phyloP scores from a whole-genome alignment of 2,797 vertebrate genomes.

The Peromyscus melanophrys region DNA sequence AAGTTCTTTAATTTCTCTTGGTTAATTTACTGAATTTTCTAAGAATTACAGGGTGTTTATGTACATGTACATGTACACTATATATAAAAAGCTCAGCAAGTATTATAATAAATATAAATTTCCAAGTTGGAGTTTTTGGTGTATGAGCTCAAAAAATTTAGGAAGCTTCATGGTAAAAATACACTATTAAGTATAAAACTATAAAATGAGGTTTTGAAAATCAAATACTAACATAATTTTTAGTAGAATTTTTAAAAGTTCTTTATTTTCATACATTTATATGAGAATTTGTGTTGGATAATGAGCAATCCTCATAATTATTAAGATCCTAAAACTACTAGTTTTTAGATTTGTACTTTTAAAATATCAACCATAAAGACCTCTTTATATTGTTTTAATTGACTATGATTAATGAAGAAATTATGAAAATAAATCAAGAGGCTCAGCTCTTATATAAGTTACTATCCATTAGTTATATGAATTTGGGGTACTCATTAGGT shows the following conservation, averaged over 20 bases:
- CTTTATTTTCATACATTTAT: background rate
- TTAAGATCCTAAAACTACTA: background rate
- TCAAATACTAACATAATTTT: constrained; percentile 39
- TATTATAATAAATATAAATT: background rate
- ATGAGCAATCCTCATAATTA: constrained; percentile 26
- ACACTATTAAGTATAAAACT: constrained; percentile 23
- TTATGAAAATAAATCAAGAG: constrained; percentile 39
- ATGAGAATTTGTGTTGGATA: background rate
- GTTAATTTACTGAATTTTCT: constrained; percentile 40
- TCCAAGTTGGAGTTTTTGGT: background rate
- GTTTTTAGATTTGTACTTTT: background rate
- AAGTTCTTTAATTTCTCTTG: constrained; percentile 28
- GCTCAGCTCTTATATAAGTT: constrained; percentile 2
- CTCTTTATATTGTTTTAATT: background rate
- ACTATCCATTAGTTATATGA: background rate
- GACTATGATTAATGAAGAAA: constrained; percentile 46
- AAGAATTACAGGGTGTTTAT: background rate
- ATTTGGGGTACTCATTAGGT: background rate
- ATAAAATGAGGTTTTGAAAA: constrained; percentile 45
- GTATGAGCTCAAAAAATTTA: constrained; percentile 11
- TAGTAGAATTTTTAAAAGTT: background rate
- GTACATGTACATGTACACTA: background rate
- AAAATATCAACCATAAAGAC: background rate
- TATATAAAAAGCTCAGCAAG: background rate
- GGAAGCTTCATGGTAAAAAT: constrained; percentile 26